These are phyloP conservation scores for Triplophysa siluroides DNA, from an alignment of 2,113 vertebrate genomes.

Conservation along the genomic window DNA sequence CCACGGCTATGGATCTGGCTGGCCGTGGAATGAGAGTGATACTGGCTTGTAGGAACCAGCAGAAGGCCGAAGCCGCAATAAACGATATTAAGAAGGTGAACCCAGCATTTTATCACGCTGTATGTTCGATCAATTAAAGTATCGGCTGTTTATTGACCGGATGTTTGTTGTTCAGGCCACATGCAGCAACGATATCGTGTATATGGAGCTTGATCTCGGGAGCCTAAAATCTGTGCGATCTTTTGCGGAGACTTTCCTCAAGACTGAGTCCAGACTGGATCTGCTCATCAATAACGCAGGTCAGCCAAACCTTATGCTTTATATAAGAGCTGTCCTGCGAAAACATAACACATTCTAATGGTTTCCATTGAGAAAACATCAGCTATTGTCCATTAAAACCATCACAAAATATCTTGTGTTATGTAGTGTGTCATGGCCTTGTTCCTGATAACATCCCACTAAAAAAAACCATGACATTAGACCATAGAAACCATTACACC, in stretches of 20 bases:
- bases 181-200: constrained; percentile 60
- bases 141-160: not conserved
- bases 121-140: not conserved
- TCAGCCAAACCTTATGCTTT: constrained; percentile 24
- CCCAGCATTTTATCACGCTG: not conserved
- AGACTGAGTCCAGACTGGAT: constrained; percentile 59
- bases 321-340: not conserved
- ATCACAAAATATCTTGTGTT: too few relatives aligned
- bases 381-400: too few relatives aligned
- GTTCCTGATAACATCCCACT: too few relatives aligned
- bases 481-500: too few relatives aligned
- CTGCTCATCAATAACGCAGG: constrained; percentile 73
- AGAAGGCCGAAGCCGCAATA: constrained; percentile 75
- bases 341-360: not conserved
- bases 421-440: too few relatives aligned
- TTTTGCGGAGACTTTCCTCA: constrained; percentile 59
- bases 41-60: constrained; percentile 78
- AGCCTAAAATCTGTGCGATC: constrained; percentile 61
- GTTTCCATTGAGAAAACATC: not conserved
- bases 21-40: constrained; percentile 80
- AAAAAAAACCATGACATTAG: too few relatives aligned
- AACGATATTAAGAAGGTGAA: constrained; percentile 79
- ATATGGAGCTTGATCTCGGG: constrained; percentile 65
- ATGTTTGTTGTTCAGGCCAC: constrained; percentile 59
- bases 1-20: constrained; percentile 72